These are phyloP conservation scores for Micromys minutus DNA, from an alignment of 2,113 vertebrate genomes.

Conservation along the genomic window DNA sequence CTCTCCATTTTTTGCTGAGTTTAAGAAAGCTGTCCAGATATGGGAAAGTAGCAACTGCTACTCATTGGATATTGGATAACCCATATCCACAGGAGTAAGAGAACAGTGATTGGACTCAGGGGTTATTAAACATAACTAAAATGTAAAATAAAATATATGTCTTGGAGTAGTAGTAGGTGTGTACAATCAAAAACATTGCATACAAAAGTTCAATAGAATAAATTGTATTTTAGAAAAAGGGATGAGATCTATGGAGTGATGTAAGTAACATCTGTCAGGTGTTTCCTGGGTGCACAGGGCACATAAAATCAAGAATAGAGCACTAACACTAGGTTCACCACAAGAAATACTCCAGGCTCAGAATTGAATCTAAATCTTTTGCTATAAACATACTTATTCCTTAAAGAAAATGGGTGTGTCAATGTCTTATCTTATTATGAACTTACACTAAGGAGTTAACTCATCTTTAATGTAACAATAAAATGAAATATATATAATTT, in stretches of 20 bases:
- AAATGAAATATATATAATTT: not conserved
- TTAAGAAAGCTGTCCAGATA: too few relatives aligned
- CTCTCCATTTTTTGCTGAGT: too few relatives aligned
- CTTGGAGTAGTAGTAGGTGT: not conserved
- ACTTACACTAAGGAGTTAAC: not conserved
- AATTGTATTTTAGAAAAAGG: not conserved
- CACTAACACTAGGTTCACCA: not conserved
- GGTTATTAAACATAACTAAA: not conserved
- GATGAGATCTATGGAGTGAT: not conserved
- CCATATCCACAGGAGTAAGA: not conserved
- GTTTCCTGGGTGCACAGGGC: too few relatives aligned
- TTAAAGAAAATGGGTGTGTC: not conserved
- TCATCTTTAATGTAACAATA: not conserved
- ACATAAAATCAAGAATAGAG: not conserved
- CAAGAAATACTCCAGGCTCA: not conserved
- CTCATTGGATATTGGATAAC: not conserved
- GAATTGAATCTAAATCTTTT: not conserved
- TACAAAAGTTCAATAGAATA: not conserved
- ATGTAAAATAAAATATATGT: not conserved
- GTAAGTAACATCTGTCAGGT: not conserved
- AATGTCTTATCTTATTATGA: not conserved
- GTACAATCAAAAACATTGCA: not conserved
- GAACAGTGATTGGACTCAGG: not conserved
- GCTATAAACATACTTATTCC: not conserved
- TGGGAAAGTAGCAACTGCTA: too few relatives aligned